A percentile compares a stretch with the other conserved stretches of the same genome.
Evolutionary conservation across 2,113 vertebrate species (phyloP).

Genomic region (Crotalus tigris): DNA sequence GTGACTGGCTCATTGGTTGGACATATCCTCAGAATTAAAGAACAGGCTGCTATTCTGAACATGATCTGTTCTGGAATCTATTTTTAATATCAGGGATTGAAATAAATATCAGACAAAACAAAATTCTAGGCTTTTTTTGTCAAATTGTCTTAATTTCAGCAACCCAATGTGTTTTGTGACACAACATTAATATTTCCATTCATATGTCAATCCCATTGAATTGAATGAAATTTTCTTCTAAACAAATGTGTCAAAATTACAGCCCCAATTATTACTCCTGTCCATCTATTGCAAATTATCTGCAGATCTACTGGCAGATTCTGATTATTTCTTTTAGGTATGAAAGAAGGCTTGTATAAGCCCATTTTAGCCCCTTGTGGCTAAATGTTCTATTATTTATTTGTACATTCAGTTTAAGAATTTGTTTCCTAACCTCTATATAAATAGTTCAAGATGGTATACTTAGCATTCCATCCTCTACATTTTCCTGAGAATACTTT

Average conservation of each 20-base stretch:
- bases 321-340: background rate
- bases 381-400: background rate
- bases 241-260: background rate
- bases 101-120: background rate
- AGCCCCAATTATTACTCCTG: background rate
- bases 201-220: background rate
- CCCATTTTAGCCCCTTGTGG: background rate
- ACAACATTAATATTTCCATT: background rate
- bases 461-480: background rate
- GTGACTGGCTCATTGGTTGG: background rate
- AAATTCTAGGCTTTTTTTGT: background rate
- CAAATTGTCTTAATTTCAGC: background rate
- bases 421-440: background rate
- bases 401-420: background rate
- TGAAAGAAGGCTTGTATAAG: background rate
- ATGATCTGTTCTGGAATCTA: background rate
- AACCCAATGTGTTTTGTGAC: background rate
- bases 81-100: background rate
- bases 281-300: background rate
- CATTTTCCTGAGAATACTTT: background rate
- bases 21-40: background rate
- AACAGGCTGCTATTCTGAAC: background rate
- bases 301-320: background rate
- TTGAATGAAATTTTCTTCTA: background rate
- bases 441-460: background rate